These are phyloP conservation scores for Phyllopteryx taeniolatus DNA, from an alignment of 2,113 vertebrate genomes.

Conservation along the genomic window DNA sequence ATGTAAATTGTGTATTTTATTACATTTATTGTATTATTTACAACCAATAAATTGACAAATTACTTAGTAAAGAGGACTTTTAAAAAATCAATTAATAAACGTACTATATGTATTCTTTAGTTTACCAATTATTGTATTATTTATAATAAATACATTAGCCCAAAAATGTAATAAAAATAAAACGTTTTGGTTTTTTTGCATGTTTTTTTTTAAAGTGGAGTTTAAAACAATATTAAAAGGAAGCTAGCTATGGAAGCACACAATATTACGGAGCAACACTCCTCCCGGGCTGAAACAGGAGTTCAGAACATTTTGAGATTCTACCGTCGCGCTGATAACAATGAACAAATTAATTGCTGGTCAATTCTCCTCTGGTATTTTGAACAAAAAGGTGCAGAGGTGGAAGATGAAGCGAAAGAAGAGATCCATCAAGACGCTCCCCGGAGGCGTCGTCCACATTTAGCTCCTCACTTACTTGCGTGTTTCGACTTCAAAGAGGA, in stretches of 20 bases:
- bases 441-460: slow-evolving; percentile 62
- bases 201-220: neutral
- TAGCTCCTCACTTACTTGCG: slow-evolving; percentile 52
- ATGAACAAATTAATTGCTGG: neutral
- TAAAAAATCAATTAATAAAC: no score
- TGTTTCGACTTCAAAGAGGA: slow-evolving; percentile 65
- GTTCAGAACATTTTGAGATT: neutral
- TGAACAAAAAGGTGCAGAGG: slow-evolving; percentile 19
- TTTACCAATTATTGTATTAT: no score
- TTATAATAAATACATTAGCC: no score
- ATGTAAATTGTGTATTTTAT: neutral
- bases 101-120: no score
- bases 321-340: neutral
- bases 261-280: no score
- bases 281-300: neutral
- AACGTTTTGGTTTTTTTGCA: no score
- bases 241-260: no score
- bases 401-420: slow-evolving; percentile 41
- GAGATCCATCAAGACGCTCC: slow-evolving; percentile 56
- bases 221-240: neutral
- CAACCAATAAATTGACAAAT: no score
- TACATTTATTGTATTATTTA: neutral
- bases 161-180: no score
- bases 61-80: no score
- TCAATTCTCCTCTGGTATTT: neutral